Evolutionary conservation across 2,888 invertebrate genomes (phyloP).

Genomic region (Eilema caniola): DNA sequence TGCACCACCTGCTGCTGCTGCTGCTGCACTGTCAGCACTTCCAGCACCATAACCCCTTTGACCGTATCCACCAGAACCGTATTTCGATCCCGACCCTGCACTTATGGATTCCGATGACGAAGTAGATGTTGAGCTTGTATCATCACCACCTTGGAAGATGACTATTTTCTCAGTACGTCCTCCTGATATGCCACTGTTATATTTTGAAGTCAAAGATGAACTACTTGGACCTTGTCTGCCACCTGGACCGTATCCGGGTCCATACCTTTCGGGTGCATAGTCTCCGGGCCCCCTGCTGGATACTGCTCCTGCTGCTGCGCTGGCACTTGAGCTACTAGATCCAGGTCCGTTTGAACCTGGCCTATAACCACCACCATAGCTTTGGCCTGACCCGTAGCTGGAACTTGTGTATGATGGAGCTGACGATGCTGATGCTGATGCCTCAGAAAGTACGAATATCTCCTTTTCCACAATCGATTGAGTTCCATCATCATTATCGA

Average conservation of each 20-base stretch:
- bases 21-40: slow-evolving; percentile 3
- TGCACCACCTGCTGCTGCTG: slow-evolving; percentile 6
- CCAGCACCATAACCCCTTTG: not conserved
- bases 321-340: not conserved
- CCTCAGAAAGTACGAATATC: not conserved
- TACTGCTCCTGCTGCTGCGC: slow-evolving; percentile 13
- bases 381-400: not conserved
- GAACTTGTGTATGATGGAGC: not conserved
- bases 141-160: slow-evolving; percentile 3
- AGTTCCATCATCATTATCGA: slow-evolving; percentile 59
- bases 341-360: not conserved
- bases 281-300: not conserved
- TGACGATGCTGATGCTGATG: not conserved
- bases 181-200: too few species aligned
- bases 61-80: not conserved
- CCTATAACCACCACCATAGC: not conserved
- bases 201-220: not conserved
- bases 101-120: slow-evolving; percentile 17
- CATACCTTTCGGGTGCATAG: not conserved
- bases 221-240: not conserved
- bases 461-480: slow-evolving; percentile 69
- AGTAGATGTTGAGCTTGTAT: slow-evolving; percentile 16
- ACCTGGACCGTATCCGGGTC: not conserved
- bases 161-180: not conserved
- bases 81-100: slow-evolving; percentile 8